Conservation (phyloP, 2,113 vertebrate species). For the Microtus richardsoni region DNA sequence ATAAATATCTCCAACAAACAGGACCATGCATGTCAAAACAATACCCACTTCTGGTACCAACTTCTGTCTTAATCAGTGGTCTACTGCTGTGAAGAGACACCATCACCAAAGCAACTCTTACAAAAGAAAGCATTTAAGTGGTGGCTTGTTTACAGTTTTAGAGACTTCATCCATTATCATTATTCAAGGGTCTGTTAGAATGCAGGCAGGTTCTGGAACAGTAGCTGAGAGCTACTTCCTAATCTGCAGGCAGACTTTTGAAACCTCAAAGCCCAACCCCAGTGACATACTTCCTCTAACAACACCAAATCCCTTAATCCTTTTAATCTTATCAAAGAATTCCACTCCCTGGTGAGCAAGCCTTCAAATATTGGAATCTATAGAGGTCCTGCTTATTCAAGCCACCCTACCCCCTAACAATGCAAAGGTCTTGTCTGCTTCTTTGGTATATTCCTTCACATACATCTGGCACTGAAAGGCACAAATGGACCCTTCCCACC, state of each 20-base stretch:
- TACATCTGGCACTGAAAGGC: not conserved
- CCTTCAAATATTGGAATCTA: too few relatives aligned
- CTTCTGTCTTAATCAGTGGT: not conserved
- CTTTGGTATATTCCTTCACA: not conserved
- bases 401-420: not conserved
- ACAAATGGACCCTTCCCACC: not conserved
- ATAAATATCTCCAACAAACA: not conserved
- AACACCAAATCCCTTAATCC: not conserved
- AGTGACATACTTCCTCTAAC: not conserved
- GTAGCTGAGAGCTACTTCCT: not conserved
- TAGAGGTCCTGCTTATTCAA: not conserved
- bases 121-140: not conserved
- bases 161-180: not conserved
- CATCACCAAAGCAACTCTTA: not conserved
- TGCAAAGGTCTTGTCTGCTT: not conserved
- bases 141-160: not conserved
- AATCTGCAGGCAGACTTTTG: not conserved
- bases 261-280: not conserved
- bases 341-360: not conserved
- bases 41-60: not conserved
- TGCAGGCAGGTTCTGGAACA: not conserved
- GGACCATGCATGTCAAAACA: not conserved
- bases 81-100: not conserved
- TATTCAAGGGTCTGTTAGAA: not conserved
- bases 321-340: not conserved